phyloP scores from a whole-genome alignment of 2,113 vertebrate species.

The Aegotheles bennettii region DNA sequence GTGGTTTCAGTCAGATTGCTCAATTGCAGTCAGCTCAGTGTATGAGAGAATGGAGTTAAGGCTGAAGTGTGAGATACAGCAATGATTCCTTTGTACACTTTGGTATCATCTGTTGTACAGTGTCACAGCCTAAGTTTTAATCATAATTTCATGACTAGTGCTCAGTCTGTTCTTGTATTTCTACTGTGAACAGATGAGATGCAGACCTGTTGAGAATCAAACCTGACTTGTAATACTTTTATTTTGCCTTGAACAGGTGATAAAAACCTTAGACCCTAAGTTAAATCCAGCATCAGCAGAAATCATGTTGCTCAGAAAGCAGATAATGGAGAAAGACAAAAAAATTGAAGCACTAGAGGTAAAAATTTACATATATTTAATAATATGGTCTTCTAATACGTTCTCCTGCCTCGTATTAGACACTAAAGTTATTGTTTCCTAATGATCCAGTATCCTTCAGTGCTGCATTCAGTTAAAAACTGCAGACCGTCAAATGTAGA shows the following conservation, averaged over 20 bases:
- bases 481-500: background rate
- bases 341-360: conserved; percentile 89
- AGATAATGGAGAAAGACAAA: conserved; percentile 87
- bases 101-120: background rate
- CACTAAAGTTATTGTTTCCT: background rate
- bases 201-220: background rate
- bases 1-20: background rate
- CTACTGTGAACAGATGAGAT: background rate
- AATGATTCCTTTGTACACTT: background rate
- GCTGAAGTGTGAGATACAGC: background rate
- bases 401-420: background rate
- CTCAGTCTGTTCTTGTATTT: background rate
- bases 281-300: conserved; percentile 94
- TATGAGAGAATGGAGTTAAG: background rate
- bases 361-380: background rate
- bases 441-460: background rate
- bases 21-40: background rate
- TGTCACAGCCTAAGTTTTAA: background rate
- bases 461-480: background rate
- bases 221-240: background rate
- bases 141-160: background rate
- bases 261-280: conserved; percentile 94
- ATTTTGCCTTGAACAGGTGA: conserved; percentile 78
- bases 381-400: background rate
- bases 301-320: conserved; percentile 89